phyloP scores from a whole-genome alignment of 92 coral and sea anemone species.

The Umimayanthus kanabou region DNA sequence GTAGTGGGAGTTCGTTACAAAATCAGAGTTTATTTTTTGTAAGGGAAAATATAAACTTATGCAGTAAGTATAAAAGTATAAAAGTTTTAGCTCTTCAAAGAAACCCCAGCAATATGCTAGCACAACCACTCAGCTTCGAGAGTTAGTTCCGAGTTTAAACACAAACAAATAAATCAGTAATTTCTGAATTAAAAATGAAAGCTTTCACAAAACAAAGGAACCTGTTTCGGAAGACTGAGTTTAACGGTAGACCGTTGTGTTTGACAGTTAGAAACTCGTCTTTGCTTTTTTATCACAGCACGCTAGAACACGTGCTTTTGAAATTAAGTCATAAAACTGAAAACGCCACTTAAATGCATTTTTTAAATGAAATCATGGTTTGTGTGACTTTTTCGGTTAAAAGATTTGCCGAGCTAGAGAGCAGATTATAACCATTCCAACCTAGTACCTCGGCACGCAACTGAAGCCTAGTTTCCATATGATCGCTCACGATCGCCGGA shows the following conservation, averaged over 20 bases:
- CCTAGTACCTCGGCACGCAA: too few relatives aligned
- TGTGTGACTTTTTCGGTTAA: background rate
- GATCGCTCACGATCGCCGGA: too few relatives aligned
- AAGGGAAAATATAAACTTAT: background rate
- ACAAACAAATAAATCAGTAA: background rate
- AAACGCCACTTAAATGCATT: too few relatives aligned
- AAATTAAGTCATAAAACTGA: too few relatives aligned
- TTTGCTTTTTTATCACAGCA: background rate
- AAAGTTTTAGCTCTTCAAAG: background rate
- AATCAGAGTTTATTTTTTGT: background rate
- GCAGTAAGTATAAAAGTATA: background rate
- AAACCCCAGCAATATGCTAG: background rate
- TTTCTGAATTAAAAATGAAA: background rate
- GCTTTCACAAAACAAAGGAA: background rate
- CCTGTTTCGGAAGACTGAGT: conserved; percentile 8
- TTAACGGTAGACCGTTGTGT: background rate
- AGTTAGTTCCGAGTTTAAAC: background rate
- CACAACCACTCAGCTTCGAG: background rate
- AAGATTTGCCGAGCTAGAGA: background rate
- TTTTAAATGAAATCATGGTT: too few relatives aligned
- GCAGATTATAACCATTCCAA: background rate
- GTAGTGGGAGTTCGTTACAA: background rate
- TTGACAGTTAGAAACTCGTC: background rate
- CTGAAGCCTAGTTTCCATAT: too few relatives aligned
- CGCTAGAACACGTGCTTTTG: too few relatives aligned